A percentile compares a stretch with the other conserved stretches of the same genome.
Conservation (phyloP, 2,113 vertebrate species). For the Circaetus cinerascens region DNA sequence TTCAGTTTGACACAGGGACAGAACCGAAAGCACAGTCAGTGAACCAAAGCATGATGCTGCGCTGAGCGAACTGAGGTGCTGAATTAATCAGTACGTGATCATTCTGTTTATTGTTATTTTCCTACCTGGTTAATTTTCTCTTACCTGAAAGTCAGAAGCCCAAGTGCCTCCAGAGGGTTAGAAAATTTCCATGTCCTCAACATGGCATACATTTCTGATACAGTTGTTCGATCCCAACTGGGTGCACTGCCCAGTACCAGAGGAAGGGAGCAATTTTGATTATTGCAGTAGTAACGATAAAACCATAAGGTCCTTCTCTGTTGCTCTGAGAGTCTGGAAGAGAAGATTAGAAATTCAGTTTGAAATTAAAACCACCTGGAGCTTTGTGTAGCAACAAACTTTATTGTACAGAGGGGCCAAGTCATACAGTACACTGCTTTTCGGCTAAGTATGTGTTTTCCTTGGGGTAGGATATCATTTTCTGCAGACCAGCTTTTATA, state of each 20-base stretch:
- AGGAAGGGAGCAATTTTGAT: constrained; percentile 75
- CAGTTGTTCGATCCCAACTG: constrained; percentile 71
- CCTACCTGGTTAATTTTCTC: neutral
- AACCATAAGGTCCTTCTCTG: constrained; percentile 84
- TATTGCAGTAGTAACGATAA: constrained; percentile 73
- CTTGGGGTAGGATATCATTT: constrained; percentile 29
- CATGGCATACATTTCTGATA: constrained; percentile 77
- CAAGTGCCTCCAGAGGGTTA: constrained; percentile 79
- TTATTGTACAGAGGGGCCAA: neutral
- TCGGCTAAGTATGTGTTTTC: neutral
- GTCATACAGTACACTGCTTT: neutral
- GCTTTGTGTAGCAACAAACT: constrained; percentile 25
- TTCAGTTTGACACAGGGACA: neutral
- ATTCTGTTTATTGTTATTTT: neutral
- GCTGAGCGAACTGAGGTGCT: neutral
- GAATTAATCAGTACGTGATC: neutral
- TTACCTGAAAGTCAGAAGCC: constrained; percentile 82
- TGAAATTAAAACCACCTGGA: constrained; percentile 61
- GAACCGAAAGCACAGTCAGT: neutral
- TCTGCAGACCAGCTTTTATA: constrained; percentile 37
- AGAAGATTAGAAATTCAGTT: constrained; percentile 52
- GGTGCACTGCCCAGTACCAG: constrained; percentile 80
- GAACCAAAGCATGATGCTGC: neutral
- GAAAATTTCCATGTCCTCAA: constrained; percentile 77
- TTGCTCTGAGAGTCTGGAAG: constrained; percentile 79